Base-by-base conservation (phyloP, 1,140 invertebrate genomes). In the Brachionus plicatilis region DNA sequence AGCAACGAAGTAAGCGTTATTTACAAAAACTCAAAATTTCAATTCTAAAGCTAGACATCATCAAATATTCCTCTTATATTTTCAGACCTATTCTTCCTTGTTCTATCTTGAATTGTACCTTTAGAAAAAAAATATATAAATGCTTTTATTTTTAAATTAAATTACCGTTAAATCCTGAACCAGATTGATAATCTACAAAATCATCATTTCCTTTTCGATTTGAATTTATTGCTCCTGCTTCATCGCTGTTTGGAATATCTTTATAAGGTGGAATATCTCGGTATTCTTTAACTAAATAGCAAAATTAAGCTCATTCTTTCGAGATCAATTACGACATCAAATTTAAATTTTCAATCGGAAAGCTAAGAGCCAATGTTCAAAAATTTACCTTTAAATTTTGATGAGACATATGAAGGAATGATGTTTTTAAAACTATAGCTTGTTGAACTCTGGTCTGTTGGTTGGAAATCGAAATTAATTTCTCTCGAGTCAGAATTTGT, bases 41-140 rank as follows among this genome's bases (percentile, higher is more conserved):
- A 47, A 43, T 43, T 12, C 17, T 43, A 8, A 75, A 43, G 45
- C 17, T 50, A 76, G 12, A 76, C 72, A 50, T 76, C 72, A 76
- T 76, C 72, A 50, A 76, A 76, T n/a, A 76, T 76, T 76, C 72
- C 72, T 76, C 43, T 76, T 9, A 76, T 76, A 50, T 76, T 75
- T 20, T 75, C 33, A 29, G 72, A 9, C 27, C 14, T 76, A 12
- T 50, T 76, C 12, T 43, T 24, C 6, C 9, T 7, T 12, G 7
- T 29, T 50, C 72, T 76, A 76, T 76, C 47, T 50, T 47, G 72
- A 47, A 27, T 14, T 11, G 43, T 8, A 14, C 53, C 72, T 76
- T 8, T 17, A 14, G 14, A 20, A 50, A 45, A 75, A 75, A 37
- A 1, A 43, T 20, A 5, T 68, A 11, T 29, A 37, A 37, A 41